A percentile compares a stretch with the other conserved stretches of the same genome.
Evolutionary conservation across 2,797 vertebrate species (phyloP).

Genomic region (Rhinoraja longicauda): DNA sequence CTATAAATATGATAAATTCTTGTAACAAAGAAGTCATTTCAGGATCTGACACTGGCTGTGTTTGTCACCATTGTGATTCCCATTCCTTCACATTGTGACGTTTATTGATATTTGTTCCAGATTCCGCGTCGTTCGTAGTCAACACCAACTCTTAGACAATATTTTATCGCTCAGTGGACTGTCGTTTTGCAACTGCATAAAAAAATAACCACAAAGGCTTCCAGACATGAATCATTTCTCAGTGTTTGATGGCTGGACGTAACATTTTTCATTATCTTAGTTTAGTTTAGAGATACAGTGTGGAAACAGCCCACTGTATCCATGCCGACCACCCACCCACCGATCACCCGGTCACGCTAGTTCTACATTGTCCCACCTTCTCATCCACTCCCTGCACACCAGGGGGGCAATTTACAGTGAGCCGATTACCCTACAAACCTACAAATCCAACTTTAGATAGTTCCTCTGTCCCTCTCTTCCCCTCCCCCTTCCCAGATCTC

Average conservation of each 20-base stretch:
- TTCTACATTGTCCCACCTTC: no score
- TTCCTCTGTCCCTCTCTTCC: no score
- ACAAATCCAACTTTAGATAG: no score
- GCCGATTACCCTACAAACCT: no score
- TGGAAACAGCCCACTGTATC: no score
- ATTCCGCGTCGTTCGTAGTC: background rate
- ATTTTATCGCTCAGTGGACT: conserved; percentile 9
- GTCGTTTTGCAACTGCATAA: background rate
- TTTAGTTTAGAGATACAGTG: no score
- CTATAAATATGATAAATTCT: background rate
- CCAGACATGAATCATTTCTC: conserved; percentile 23
- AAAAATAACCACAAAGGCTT: background rate
- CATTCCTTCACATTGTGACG: background rate
- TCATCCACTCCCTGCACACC: no score
- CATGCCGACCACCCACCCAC: no score
- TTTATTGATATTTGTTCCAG: background rate
- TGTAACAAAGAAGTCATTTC: background rate
- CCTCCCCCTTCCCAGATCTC: no score
- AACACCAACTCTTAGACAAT: background rate
- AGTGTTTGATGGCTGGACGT: background rate
- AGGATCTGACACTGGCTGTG: background rate
- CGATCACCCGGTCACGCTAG: no score
- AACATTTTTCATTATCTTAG: no score
- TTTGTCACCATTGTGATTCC: background rate
- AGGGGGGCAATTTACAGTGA: no score